Percentiles rank a stretch among this genome's conserved stretches.
Evolutionary conservation across 2,888 invertebrate species (phyloP).

Genomic region (Campoletis raptor): DNA sequence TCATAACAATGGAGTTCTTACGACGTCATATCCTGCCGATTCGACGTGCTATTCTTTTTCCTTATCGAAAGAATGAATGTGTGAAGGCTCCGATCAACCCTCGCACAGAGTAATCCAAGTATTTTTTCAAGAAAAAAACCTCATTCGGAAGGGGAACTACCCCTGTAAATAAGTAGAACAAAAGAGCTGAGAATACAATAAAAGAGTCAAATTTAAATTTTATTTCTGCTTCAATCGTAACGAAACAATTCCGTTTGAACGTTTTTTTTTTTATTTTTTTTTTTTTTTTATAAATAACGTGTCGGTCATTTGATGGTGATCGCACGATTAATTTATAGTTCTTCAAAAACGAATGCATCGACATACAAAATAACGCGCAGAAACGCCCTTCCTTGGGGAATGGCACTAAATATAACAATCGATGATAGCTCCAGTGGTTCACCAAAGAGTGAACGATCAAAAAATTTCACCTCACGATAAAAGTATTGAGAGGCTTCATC

Average conservation of each 20-base stretch:
- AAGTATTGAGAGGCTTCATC: neutral
- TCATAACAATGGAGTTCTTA: neutral
- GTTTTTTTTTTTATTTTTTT: neutral
- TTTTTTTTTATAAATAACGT: neutral
- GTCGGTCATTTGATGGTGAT: neutral
- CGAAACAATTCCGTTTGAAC: neutral
- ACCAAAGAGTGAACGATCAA: neutral
- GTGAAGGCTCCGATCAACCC: neutral
- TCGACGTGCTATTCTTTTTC: neutral
- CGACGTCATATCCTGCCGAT: neutral
- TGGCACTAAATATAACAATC: slow-evolving; percentile 25
- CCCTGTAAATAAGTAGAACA: neutral
- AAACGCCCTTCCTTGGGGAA: neutral
- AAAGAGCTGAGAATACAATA: neutral
- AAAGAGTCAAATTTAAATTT: neutral
- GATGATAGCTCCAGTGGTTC: neutral
- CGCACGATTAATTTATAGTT: slow-evolving; percentile 6
- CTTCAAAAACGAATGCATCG: neutral
- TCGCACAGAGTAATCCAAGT: neutral
- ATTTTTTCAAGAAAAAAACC: neutral
- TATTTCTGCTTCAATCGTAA: neutral
- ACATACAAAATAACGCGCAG: neutral
- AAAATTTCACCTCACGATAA: neutral
- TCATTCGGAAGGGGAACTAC: neutral
- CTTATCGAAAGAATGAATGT: neutral